These are phyloP conservation scores for Calephelis virginiensis DNA, from an alignment of 1,140 invertebrate genomes.

Conservation along the genomic window DNA sequence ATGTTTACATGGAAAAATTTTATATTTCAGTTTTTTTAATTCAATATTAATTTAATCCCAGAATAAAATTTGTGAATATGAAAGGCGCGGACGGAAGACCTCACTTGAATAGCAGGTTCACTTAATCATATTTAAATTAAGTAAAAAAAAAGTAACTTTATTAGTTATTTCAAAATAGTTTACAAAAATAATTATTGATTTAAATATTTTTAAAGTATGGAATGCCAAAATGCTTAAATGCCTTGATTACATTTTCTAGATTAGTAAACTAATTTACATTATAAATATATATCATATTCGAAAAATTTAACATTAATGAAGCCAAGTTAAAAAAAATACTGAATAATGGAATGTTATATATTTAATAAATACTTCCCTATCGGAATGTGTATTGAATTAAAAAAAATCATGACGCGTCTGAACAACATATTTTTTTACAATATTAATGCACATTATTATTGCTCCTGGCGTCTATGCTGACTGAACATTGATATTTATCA, in stretches of 20 bases:
- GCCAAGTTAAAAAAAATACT: slow-evolving; percentile 36
- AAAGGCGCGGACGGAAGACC: slow-evolving; percentile 33
- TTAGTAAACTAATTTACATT: too few species aligned
- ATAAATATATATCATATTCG: neutral
- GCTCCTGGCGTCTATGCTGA: neutral
- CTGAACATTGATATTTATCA: neutral
- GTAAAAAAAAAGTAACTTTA: neutral
- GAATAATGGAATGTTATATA: slow-evolving; percentile 48
- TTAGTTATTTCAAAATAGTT: neutral
- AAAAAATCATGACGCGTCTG: neutral
- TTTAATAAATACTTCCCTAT: slow-evolving; percentile 5
- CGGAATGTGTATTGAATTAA: slow-evolving; percentile 11
- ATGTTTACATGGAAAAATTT: too few species aligned
- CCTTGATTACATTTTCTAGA: too few species aligned
- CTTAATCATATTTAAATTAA: neutral
- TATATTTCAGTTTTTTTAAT: too few species aligned
- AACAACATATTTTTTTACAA: neutral
- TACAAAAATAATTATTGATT: neutral
- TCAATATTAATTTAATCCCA: neutral
- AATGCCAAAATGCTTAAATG: neutral
- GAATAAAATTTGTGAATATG: slow-evolving; percentile 7
- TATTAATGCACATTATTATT: slow-evolving; percentile 11
- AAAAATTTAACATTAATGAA: neutral
- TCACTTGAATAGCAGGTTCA: neutral
- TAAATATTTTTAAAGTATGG: neutral